Evolutionary conservation across 2,888 invertebrate species (phyloP).

Genomic region (Xanthia icteritia): DNA sequence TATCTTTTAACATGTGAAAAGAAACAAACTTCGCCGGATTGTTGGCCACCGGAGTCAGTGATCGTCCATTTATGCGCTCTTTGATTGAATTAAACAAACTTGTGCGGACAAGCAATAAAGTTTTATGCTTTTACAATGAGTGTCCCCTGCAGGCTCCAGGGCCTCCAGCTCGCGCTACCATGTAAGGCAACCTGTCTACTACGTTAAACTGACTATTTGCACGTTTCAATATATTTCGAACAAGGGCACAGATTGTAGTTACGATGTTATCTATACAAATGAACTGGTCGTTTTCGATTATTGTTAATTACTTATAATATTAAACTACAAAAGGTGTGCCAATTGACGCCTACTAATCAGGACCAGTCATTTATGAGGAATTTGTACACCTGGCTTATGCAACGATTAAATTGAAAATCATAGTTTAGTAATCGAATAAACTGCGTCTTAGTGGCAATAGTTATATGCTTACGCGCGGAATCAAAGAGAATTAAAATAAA

Average conservation of each 20-base stretch:
- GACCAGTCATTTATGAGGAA: constrained; percentile 33
- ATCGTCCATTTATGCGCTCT: constrained; percentile 43
- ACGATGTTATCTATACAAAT: constrained; percentile 54
- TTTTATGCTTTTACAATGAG: constrained; percentile 55
- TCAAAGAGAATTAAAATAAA: constrained; percentile 47
- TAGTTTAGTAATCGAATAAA: constrained; percentile 8
- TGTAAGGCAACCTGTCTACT: constrained; percentile 46
- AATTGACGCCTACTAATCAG: constrained; percentile 42
- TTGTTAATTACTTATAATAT: constrained; percentile 46
- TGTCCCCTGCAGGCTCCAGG: constrained; percentile 8
- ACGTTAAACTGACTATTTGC: constrained; percentile 35
- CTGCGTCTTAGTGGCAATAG: constrained; percentile 8
- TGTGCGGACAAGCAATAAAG: constrained; percentile 51
- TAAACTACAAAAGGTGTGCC: constrained; percentile 47
- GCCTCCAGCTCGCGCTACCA: constrained; percentile 30
- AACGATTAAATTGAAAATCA: constrained; percentile 15
- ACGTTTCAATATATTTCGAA: constrained; percentile 40
- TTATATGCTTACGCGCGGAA: constrained; percentile 23
- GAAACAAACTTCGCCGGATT: constrained; percentile 52
- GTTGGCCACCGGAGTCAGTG: constrained; percentile 42
- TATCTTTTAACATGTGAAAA: constrained; percentile 57
- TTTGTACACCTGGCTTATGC: constrained; percentile 31
- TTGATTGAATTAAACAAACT: constrained; percentile 58
- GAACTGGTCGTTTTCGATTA: constrained; percentile 45
- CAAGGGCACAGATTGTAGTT: constrained; percentile 52